Evolutionary conservation across 2,797 vertebrate genomes (phyloP).

Genomic region (Cirrhinus molitorella): DNA sequence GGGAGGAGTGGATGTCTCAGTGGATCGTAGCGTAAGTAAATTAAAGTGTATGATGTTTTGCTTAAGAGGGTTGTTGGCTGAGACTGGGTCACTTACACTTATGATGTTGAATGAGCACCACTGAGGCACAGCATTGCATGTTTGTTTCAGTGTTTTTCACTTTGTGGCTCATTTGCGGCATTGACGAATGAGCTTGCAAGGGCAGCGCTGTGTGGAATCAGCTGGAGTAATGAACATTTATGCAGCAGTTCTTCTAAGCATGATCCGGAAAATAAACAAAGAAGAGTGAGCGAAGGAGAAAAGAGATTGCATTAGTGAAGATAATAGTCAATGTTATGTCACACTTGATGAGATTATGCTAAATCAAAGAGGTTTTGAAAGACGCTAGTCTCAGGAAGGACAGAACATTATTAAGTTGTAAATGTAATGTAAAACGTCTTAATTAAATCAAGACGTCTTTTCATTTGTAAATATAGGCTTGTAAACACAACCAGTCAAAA

Average conservation of each 20-base stretch:
- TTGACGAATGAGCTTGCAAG: conserved; percentile 27
- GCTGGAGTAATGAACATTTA: conserved; percentile 29
- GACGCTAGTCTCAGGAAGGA: background rate
- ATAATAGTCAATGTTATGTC: background rate
- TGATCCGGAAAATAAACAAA: background rate
- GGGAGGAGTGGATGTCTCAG: conserved; percentile 20
- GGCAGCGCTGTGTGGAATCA: conserved; percentile 20
- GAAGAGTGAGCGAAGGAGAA: background rate
- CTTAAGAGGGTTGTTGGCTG: conserved; percentile 31
- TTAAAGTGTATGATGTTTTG: conserved; percentile 35
- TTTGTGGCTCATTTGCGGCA: background rate
- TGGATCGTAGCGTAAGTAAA: conserved; percentile 27
- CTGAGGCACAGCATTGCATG: background rate
- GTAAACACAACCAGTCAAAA: background rate
- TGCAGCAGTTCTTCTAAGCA: conserved; percentile 20
- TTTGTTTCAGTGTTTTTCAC: conserved; percentile 24
- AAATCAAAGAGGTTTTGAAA: conserved; percentile 6
- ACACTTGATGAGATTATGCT: background rate
- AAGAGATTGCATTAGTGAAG: background rate
- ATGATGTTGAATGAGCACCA: conserved; percentile 4
- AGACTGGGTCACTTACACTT: conserved; percentile 26
- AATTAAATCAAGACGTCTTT: background rate
- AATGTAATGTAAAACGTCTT: background rate
- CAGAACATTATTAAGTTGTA: background rate
- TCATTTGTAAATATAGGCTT: background rate